Conservation (phyloP, 2,113 vertebrate species). For the Hoplias malabaricus region DNA sequence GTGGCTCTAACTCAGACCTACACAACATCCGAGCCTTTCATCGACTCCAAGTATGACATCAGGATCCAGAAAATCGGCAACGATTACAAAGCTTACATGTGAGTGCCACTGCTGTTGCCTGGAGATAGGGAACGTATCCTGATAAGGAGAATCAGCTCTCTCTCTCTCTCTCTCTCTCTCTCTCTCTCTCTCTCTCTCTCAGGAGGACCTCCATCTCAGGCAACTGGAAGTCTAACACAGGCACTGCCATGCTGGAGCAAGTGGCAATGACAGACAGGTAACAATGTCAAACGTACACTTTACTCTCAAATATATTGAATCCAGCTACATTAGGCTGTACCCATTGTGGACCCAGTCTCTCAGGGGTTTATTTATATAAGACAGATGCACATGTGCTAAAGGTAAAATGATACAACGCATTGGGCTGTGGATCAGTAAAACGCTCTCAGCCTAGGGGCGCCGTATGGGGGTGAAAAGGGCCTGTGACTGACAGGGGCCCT, state of each 20-base stretch:
- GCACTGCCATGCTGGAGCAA: conserved; percentile 98
- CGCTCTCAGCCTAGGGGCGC: no score
- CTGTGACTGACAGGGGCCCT: no score
- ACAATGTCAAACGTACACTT: conserved; percentile 43
- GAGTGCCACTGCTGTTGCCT: conserved; percentile 40
- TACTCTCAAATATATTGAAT: no score
- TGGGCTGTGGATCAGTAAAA: no score
- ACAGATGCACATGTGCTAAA: no score
- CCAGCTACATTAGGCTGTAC: no score
- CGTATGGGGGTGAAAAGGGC: no score
- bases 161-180: conserved; percentile 19
- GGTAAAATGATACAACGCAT: no score
- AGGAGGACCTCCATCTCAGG: conserved; percentile 99
- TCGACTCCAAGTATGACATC: conserved; percentile 98
- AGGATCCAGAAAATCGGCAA: conserved; percentile 95
- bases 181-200: conserved; percentile 25
- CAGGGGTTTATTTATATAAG: no score
- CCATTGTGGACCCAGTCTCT: no score
- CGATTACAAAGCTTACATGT: conserved; percentile 99
- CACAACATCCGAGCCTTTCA: conserved; percentile 92
- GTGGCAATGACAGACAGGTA: conserved; percentile 99
- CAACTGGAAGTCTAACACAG: conserved; percentile 98
- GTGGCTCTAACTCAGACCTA: conserved; percentile 98
- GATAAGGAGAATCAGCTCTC: not conserved
- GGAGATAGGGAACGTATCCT: conserved; percentile 4